Evolutionary conservation across 1,140 invertebrate species (phyloP), one percentile per base, ranked within the genome.

Genomic region (Rhopalosiphum padi): DNA sequence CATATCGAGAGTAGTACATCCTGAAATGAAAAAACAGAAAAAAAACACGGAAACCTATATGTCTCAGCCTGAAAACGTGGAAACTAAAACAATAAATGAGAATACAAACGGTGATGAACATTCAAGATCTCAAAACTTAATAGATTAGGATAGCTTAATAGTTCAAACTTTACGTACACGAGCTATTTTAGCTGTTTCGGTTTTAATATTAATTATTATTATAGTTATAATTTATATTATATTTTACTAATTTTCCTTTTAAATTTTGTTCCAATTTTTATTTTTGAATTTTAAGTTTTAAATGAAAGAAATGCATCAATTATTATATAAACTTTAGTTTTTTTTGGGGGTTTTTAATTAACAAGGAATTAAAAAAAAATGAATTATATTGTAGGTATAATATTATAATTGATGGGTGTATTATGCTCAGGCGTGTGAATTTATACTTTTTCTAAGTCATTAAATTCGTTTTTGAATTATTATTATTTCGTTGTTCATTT

Each of bases 371-470:
- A 5, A 86, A 43, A 43, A 25, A 43, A 43, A 25, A 43, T 37
- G 23, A 86, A 43, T 43, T 86, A 86, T 86, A 86, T 15, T 25
- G 4, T 82, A 41, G 41, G 41, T 41, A 41, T 41, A 41, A 21
- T 82, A 21, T 86, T 82, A 21, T 86, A 86, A 86, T 86, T 86
- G 9, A 43, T 85, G 60, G 60, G 60, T 85, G 22, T 86, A 41
- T 2, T 41, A 23, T 86, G 37, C 25, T 15, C 43, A 11, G 25
- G 23, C 23, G 41, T 86, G 83, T 86, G 41, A 86, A 43, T 86
- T 86, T 46, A 86, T 86, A 46, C 23, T 43, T 86, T 85, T 86
- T 86, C 83, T 43, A 41, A 86, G 22, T 85, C 82, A 85, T 85
- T 85, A 25, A 43, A 86, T 86, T 86, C 35, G 23, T 85, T 85